Base-by-base conservation (phyloP, 2,888 invertebrate species). In the Drosophila paramelanica region DNA sequence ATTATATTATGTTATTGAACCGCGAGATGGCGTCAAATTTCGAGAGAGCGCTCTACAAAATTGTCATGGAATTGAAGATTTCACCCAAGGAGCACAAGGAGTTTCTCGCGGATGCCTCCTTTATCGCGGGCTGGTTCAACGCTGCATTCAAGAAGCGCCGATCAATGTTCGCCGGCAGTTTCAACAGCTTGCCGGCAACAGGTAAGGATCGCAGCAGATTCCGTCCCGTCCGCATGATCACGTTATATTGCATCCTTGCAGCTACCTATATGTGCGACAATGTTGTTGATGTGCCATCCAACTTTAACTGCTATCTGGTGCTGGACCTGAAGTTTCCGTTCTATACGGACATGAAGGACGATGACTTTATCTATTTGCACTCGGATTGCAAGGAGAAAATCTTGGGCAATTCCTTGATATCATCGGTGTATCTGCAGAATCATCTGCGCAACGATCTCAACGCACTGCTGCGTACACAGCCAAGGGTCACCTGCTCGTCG, bases 291-390 rank as follows among this genome's bases (percentile, higher is more conserved):
- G 1, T 70, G 1, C 68, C 69, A 0, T 25, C 17, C 14, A 51
- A 57, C 5, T 69, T 69, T 8, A 69, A 56, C n/a, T 67, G 67
- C 13, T 69, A 69, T 13, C 43, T 67, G 42, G 13, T 56, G 11
- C 10, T 69, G 51, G 69, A 69, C 5, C 23, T 69, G 0, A 25
- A 39, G 3, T 60, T 56, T 38, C 50, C 53, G 27, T 51, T 38
- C 42, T 38, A 46, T 13, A 39, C 31, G 11, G 31, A 41, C 5
- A 27, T 47, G 1, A 25, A n/a, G 10, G 2, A 10, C 0, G 46
- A 55, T 8, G 59, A 55, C 6, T 45, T 23, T 20, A 20, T 60
- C 17, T 67, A 69, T 42, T 31, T 69, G 47, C 55, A 55, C 13
- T 55, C 64, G 42, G n/a, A 31, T 5, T 36, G 14, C 36, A 51